phyloP scores from a whole-genome alignment of 2,113 vertebrate species.

The Plotosus lineatus region DNA sequence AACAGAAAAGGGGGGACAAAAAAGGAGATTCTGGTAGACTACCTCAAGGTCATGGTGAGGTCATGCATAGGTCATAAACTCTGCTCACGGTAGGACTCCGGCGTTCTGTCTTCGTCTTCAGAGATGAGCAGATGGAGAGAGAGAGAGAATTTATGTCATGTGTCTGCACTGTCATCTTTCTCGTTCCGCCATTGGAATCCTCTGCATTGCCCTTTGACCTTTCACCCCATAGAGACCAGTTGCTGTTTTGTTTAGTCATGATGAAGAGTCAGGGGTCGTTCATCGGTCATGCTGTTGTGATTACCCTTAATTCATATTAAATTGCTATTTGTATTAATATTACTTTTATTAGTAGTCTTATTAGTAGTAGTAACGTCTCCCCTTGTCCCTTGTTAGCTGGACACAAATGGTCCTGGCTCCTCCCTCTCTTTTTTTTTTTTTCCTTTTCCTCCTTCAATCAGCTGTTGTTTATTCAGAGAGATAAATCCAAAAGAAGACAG shows the following conservation, averaged over 20 bases:
- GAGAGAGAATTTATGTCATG: not conserved
- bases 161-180: slow-evolving; percentile 45
- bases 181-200: not conserved
- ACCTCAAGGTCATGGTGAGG: slow-evolving; percentile 80
- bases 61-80: slow-evolving; percentile 86
- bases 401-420: not conserved
- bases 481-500: slow-evolving; percentile 77
- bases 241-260: not conserved
- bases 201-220: slow-evolving; percentile 52
- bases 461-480: slow-evolving; percentile 68
- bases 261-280: not conserved
- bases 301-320: not conserved
- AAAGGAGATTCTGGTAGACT: slow-evolving; percentile 46
- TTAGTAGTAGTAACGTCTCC: not conserved
- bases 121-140: slow-evolving; percentile 12
- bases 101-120: not conserved
- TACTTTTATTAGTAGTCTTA: not conserved
- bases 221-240: slow-evolving; percentile 58
- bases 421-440: slow-evolving; percentile 54
- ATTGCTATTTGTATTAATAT: not conserved
- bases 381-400: not conserved
- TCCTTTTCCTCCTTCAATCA: slow-evolving; percentile 25
- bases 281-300: not conserved
- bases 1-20: not conserved
- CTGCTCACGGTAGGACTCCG: slow-evolving; percentile 26